phyloP scores from a whole-genome alignment of 2,113 vertebrate species.

The Ranitomeya imitator region DNA sequence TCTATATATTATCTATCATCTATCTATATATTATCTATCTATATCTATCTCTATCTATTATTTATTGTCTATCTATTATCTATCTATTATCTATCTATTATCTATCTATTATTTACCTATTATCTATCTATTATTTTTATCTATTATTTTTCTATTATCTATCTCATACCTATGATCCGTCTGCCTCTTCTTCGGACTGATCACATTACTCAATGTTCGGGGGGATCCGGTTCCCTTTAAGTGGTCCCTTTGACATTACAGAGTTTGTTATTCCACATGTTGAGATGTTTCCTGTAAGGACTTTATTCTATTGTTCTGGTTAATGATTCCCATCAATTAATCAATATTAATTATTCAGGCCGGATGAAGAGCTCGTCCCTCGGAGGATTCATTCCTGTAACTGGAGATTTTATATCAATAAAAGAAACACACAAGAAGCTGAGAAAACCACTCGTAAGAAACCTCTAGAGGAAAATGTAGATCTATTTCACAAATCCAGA shows the following conservation, averaged over 20 bases:
- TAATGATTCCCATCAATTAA: conserved; percentile 35
- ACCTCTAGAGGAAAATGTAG: not conserved
- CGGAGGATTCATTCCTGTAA: conserved; percentile 30
- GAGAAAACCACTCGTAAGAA: not conserved
- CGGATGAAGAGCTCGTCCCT: not conserved
- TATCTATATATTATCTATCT: no score
- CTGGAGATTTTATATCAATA: not conserved
- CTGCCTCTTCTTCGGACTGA: no score
- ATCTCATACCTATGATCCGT: no score
- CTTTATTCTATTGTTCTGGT: not conserved
- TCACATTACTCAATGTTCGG: not conserved
- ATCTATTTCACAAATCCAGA: not conserved
- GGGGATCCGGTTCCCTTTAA: not conserved
- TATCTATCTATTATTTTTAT: no score
- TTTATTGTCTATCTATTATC: no score
- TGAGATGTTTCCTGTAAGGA: conserved; percentile 24
- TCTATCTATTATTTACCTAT: no score
- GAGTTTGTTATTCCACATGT: not conserved
- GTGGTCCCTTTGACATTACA: no score
- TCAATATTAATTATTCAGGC: conserved; percentile 42
- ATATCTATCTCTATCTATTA: no score
- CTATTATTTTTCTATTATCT: no score
- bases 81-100: no score
- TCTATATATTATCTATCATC: no score
- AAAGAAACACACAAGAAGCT: not conserved